Evolutionary conservation across 2,113 vertebrate species (phyloP), one percentile per base, ranked within the genome.

Genomic region (Pangasianodon gigas): DNA sequence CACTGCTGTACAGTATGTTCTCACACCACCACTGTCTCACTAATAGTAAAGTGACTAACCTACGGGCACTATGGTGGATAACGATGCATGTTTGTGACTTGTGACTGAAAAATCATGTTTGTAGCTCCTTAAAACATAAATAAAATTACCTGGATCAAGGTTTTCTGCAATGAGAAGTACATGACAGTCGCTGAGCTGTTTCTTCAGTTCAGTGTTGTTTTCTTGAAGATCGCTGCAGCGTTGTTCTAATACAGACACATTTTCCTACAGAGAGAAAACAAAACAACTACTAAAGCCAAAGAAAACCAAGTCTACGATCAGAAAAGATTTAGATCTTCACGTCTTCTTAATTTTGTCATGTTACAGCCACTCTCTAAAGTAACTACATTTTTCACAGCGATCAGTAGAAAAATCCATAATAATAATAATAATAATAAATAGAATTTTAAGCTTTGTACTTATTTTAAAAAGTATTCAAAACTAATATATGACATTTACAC

Each of bases 181-280:
- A 21, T 95, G 95, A 62, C 95, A 96, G 89, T 95, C 93, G 52
- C 91, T 91, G 1, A 96, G 94, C 77, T 94, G 92, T 91, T 94
- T 95, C 81, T 94, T 88, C 16, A 94, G 90, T 1, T 94, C 93
- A 62, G 32, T 71, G 46, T 95, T 95, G 85, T 95, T 93, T 74
- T 92, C 95, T 84, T 95, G 74, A 29, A 96, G 88, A 32, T 94
- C 92, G 37, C 41, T 89, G 87, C 84, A 94, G 81, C 95, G 93
- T 62, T 93, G 88, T 91, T 95, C 93, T 87, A 96, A 58, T 24
- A 92, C 92, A 77, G 89, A 60, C 3, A 95, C 90, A 52, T 88
- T 93, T 93, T 94, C 92, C 96, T 96, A 90, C 54, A 93, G 67
- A 21, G 56, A 29, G 48, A 92, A 2, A 3, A 74, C 1, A 84